Conservation (phyloP, 1,140 invertebrate species). For the Zaprionus nigranus region DNA sequence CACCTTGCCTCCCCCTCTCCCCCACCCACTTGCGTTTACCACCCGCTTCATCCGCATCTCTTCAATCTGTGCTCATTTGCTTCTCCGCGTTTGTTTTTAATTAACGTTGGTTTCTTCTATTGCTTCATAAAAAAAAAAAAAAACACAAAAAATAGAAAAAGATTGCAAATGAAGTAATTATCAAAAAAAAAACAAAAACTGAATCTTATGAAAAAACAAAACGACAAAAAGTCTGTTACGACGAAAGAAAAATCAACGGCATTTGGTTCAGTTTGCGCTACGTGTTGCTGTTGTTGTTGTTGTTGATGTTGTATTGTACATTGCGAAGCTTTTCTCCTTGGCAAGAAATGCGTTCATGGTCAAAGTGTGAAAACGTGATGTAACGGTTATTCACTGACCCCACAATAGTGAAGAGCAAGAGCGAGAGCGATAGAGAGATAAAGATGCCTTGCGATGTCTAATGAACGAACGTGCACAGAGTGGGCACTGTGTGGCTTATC, state of each 20-base stretch:
- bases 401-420: not conserved
- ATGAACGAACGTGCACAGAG: not conserved
- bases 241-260: slow-evolving; percentile 55
- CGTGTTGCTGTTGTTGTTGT: slow-evolving; percentile 2
- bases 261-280: slow-evolving; percentile 54
- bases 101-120: slow-evolving; percentile 77
- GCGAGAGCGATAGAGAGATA: not conserved
- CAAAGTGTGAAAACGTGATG: slow-evolving; percentile 71
- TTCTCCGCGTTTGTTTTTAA: slow-evolving; percentile 72
- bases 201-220: slow-evolving; percentile 33
- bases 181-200: slow-evolving; percentile 45
- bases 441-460: not conserved
- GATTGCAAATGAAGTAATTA: slow-evolving; percentile 81
- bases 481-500: not conserved
- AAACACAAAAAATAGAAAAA: slow-evolving; percentile 14
- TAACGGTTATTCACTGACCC: slow-evolving; percentile 45
- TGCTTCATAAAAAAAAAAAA: slow-evolving; percentile 65
- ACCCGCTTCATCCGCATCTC: slow-evolving; percentile 1
- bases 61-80: not conserved
- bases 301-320: slow-evolving; percentile 8
- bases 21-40: not conserved
- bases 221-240: slow-evolving; percentile 55
- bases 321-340: slow-evolving; percentile 58
- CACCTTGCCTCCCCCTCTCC: not conserved
- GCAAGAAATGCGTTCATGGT: slow-evolving; percentile 79